A percentile compares a stretch with the other conserved stretches of the same genome.
Evolutionary conservation across 2,888 invertebrate genomes (phyloP).

Genomic region (Lordiphosa andalusiaca): DNA sequence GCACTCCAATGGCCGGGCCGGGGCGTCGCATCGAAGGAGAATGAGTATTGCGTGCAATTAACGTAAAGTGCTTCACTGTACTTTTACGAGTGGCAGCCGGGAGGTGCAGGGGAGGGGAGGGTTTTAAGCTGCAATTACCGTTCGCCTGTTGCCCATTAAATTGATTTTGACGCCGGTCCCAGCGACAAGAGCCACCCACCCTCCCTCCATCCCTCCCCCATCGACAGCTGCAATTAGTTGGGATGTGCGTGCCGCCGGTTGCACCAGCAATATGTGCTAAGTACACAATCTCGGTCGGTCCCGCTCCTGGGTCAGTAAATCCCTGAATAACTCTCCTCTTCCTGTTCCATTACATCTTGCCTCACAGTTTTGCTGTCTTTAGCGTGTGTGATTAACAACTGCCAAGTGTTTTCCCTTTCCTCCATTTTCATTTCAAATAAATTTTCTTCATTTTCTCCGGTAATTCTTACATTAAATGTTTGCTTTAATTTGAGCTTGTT

Average conservation of each 20-base stretch:
- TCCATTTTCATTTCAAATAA: conserved; percentile 4
- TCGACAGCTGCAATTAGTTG: conserved; percentile 63
- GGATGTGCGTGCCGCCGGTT: conserved; percentile 38
- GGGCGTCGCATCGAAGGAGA: conserved; percentile 24
- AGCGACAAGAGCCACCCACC: not conserved
- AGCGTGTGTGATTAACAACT: conserved; percentile 64
- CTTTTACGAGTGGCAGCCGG: conserved; percentile 41
- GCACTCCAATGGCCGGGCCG: conserved; percentile 45
- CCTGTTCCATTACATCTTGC: conserved; percentile 31
- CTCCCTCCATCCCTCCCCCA: not conserved
- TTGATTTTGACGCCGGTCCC: conserved; percentile 75
- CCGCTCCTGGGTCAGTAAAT: conserved; percentile 24
- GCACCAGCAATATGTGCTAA: conserved; percentile 47
- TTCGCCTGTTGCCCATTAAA: conserved; percentile 71
- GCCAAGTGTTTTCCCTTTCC: conserved; percentile 30
- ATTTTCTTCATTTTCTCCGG: conserved; percentile 2
- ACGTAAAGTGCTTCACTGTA: conserved; percentile 65
- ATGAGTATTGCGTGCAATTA: conserved; percentile 65
- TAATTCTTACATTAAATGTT: conserved; percentile 2
- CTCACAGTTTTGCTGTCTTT: conserved; percentile 41
- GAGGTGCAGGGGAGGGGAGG: not conserved
- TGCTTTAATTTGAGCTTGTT: conserved; percentile 4
- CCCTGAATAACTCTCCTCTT: conserved; percentile 29
- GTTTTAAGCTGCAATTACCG: conserved; percentile 71
- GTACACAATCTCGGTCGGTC: conserved; percentile 10